Percentiles rank a stretch among this genome's conserved stretches.
Evolutionary conservation across 2,113 vertebrate genomes (phyloP).

Genomic region (Rhagologus leucostigma): DNA sequence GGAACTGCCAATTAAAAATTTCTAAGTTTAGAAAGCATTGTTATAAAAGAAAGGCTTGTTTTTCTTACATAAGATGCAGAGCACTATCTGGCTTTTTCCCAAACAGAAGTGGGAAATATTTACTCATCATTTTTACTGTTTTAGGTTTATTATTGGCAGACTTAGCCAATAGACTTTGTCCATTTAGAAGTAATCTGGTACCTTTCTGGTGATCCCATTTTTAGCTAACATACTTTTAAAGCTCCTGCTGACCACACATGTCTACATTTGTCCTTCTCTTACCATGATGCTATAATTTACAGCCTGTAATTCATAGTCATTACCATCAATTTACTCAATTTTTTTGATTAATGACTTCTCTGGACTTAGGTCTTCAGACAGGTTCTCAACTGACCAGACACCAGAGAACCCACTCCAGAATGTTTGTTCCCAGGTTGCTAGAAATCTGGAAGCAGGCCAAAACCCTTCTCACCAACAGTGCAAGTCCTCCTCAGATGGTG

Average conservation of each 20-base stretch:
- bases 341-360: background rate
- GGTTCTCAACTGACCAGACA: background rate
- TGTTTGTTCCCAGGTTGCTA: background rate
- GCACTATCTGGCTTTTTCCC: background rate
- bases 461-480: background rate
- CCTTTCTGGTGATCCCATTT: background rate
- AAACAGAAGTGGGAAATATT: background rate
- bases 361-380: background rate
- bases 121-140: background rate
- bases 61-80: background rate
- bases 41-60: background rate
- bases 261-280: background rate
- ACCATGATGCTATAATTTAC: background rate
- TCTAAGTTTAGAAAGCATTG: slow-evolving; percentile 36
- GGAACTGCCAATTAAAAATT: slow-evolving; percentile 27
- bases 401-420: background rate
- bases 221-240: background rate
- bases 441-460: background rate
- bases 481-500: background rate
- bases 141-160: background rate
- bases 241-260: background rate
- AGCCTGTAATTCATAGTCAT: background rate
- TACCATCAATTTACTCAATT: background rate
- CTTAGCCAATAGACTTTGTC: background rate
- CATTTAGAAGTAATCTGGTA: background rate